A percentile compares a stretch with the other conserved stretches of the same genome.
Conservation (phyloP, 2,797 vertebrate species). For the Dallia pectoralis region DNA sequence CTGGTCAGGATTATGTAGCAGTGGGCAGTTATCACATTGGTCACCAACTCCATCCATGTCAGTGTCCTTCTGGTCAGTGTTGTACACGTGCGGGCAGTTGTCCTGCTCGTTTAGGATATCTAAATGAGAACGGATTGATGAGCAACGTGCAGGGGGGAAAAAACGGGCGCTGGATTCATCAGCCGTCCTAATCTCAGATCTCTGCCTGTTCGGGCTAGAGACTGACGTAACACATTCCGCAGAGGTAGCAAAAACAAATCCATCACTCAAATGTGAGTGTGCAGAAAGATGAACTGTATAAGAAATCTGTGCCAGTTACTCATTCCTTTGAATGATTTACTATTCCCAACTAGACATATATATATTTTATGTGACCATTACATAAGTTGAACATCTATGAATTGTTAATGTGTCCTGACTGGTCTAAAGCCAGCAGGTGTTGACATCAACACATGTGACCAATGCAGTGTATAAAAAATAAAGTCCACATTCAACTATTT, state of each 20-base stretch:
- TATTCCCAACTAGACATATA: background rate
- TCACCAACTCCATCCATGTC: constrained; percentile 95
- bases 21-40: constrained; percentile 95
- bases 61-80: constrained; percentile 93
- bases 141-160: background rate
- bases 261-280: background rate
- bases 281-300: background rate
- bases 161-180: background rate
- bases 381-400: too few species aligned
- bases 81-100: constrained; percentile 95
- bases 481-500: too few species aligned
- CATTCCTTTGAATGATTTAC: constrained; percentile 2
- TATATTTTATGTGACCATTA: background rate
- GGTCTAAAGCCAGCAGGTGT: too few species aligned
- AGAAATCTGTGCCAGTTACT: background rate
- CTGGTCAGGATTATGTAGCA: constrained; percentile 96
- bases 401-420: too few species aligned
- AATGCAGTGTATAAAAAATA: too few species aligned
- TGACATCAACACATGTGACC: too few species aligned
- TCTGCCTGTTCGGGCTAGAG: background rate
- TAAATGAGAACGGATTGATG: constrained; percentile 42
- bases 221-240: background rate
- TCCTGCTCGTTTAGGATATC: constrained; percentile 92
- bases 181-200: background rate
- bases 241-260: background rate